Evolutionary conservation across 64 coral and sea anemone species (phyloP), one percentile per base, ranked within the genome.

Genomic region (Porites lutea): DNA sequence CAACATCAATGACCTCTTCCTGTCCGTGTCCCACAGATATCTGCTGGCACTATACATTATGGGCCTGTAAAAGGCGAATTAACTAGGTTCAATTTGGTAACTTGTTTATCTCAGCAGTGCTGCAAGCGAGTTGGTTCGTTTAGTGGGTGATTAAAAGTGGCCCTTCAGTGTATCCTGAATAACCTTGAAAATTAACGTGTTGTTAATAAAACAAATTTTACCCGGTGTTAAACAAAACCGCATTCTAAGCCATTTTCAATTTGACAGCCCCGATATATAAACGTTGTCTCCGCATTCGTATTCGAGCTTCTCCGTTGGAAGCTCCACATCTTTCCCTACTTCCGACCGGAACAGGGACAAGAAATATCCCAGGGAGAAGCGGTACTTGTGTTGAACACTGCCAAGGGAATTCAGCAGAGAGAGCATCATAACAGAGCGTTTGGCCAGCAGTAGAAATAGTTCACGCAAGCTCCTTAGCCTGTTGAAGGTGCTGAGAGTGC

Each of bases 311-410:
- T 93, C 95, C 2, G 15, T 48, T 0, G 71, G 63, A 3, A 87
- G 72, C 43, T 79, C 78, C 10, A 80, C 72, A 78, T 95, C 96
- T 37, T 92, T 75, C 18, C 93, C 89, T 1, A 98, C 74, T 53
- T 90, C 93, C 48, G 89, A 82, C 19, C 91, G 88, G 82, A 95
- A 98, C 52, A 98, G 59, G 10, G 74, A 88, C 58, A 98, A 55
- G 73, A 95, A 98, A 27, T 95, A 98, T 16, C 86, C 96, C 16
- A 95, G 46, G 59, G 94, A 95, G 51, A 98, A 98, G 18, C 96
- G 96, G 48, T 95, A 98, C 57, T 98, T 90, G 55, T 98, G 96
- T 13, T 98, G 96, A 45, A 98, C 79, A 19, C 86, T 81, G 68
- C 87, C 88, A 61, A 98, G 70, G n/a, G 87, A 90, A 45, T 78